These are phyloP conservation scores for Zaprionus bogoriensis DNA, from an alignment of 2,888 invertebrate genomes.

Conservation along the genomic window DNA sequence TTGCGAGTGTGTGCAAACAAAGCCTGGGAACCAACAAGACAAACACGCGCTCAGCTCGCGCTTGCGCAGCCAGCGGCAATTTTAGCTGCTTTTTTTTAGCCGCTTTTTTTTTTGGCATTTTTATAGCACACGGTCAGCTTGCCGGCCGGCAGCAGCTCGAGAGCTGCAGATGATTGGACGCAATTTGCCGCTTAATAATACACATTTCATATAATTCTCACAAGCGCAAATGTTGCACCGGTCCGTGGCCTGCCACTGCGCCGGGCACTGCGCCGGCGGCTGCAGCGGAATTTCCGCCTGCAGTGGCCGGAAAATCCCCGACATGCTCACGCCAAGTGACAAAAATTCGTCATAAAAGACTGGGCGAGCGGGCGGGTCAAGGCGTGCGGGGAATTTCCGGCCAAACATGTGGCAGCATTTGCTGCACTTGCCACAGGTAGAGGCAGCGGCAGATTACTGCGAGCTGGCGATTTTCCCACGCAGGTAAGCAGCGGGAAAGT, in stretches of 20 bases:
- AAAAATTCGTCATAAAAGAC: constrained; percentile 65
- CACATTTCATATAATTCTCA: constrained; percentile 58
- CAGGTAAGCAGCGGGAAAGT: constrained; percentile 44
- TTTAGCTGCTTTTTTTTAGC: constrained; percentile 34
- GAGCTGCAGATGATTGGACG: constrained; percentile 43
- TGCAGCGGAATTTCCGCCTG: constrained; percentile 58
- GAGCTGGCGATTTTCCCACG: constrained; percentile 63
- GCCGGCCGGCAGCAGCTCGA: constrained; percentile 68
- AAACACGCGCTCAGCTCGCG: constrained; percentile 66
- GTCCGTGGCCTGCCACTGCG: neutral
- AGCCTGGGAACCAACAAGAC: constrained; percentile 75
- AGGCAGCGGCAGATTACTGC: constrained; percentile 51
- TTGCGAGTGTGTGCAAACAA: constrained; percentile 50
- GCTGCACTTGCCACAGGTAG: too few relatives aligned
- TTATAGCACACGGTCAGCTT: constrained; percentile 75
- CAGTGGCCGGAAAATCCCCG: constrained; percentile 59
- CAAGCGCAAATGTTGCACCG: constrained; percentile 34
- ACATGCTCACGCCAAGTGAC: constrained; percentile 63
- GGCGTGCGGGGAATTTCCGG: constrained; percentile 67
- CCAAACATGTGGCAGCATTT: constrained; percentile 59
- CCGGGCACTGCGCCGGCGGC: neutral
- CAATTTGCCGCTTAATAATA: constrained; percentile 53
- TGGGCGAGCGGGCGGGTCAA: constrained; percentile 8
- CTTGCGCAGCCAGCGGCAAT: constrained; percentile 40
- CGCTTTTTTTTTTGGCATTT: constrained; percentile 21